Evolutionary conservation across 2,113 vertebrate genomes (phyloP).

Genomic region (Illadopsis cleaveri): DNA sequence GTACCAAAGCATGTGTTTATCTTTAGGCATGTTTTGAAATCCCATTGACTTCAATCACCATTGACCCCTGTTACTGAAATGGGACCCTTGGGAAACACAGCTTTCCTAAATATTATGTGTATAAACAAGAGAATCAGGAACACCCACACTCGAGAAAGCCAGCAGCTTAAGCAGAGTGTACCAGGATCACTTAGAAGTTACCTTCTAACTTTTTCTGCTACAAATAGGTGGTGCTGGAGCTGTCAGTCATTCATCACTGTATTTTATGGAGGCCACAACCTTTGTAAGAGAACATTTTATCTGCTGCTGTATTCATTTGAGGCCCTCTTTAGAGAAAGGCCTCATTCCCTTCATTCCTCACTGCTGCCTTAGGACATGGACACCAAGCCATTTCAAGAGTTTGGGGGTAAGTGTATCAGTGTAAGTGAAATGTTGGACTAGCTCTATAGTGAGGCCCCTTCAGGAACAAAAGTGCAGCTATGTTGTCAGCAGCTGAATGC

Average conservation of each 20-base stretch:
- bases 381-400: background rate
- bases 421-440: background rate
- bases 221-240: background rate
- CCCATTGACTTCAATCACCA: conserved; percentile 44
- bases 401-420: background rate
- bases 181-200: background rate
- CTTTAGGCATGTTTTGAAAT: conserved; percentile 55
- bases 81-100: conserved; percentile 42
- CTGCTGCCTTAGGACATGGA: background rate
- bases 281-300: background rate
- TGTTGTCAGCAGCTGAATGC: background rate
- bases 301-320: background rate
- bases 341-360: background rate
- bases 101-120: conserved; percentile 60
- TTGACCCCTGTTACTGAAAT: conserved; percentile 52
- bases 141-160: conserved; percentile 16
- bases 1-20: conserved; percentile 41
- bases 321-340: background rate
- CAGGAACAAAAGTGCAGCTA: background rate
- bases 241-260: background rate
- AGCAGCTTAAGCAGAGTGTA: background rate
- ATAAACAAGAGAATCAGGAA: conserved; percentile 53
- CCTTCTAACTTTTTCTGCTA: background rate
- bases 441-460: background rate
- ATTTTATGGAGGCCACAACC: background rate